phyloP scores from a whole-genome alignment of 2,888 invertebrate genomes.

The Dolomedes plantarius region DNA sequence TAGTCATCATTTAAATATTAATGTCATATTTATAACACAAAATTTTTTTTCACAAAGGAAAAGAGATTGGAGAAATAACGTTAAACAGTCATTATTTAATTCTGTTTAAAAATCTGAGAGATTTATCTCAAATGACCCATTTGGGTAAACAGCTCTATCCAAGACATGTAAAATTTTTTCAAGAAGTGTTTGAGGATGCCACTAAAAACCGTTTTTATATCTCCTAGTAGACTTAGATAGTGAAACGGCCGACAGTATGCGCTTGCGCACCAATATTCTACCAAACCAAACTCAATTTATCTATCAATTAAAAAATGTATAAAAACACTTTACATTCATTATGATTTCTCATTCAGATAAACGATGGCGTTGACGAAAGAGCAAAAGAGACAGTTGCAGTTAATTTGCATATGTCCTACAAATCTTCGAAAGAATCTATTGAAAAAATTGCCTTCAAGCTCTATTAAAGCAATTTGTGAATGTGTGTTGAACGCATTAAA shows the following conservation, averaged over 20 bases:
- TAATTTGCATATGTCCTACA: neutral
- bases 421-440: neutral
- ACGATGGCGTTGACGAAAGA: neutral
- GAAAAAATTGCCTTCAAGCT: neutral
- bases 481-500: neutral
- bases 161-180: constrained; percentile 11
- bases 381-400: neutral
- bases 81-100: constrained; percentile 20
- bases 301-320: neutral
- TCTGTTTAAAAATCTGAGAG: constrained; percentile 16
- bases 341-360: neutral
- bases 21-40: constrained; percentile 31
- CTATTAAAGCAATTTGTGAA: neutral
- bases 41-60: constrained; percentile 24
- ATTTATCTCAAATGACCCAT: constrained; percentile 9
- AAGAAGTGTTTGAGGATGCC: constrained; percentile 10
- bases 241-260: neutral
- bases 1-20: constrained; percentile 19
- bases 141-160: constrained; percentile 25
- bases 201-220: neutral
- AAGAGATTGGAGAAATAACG: neutral
- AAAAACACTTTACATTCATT: neutral
- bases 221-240: neutral
- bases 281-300: neutral
- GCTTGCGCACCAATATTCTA: neutral